Conservation (phyloP, 2,888 invertebrate genomes). For the Hemistola chrysoprasaria region DNA sequence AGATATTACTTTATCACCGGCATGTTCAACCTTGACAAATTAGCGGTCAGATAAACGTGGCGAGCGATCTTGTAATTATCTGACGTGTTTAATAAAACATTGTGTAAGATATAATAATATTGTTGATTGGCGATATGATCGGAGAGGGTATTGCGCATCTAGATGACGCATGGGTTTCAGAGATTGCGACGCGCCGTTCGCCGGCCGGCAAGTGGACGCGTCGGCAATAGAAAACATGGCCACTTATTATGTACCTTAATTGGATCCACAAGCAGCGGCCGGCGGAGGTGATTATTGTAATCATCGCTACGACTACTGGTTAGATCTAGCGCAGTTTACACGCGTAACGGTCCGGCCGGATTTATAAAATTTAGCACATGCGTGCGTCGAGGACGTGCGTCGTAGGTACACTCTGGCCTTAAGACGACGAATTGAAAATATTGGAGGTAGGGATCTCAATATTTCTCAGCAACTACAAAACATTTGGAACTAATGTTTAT, state of each 20-base stretch:
- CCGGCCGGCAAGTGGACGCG: slow-evolving; percentile 27
- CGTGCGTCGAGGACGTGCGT: slow-evolving; percentile 41
- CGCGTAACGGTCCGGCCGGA: slow-evolving; percentile 48
- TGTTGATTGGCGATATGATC: slow-evolving; percentile 31
- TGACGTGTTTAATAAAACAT: slow-evolving; percentile 36
- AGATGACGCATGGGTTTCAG: slow-evolving; percentile 28
- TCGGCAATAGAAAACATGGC: slow-evolving; percentile 27
- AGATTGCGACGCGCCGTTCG: slow-evolving; percentile 28
- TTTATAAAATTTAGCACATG: slow-evolving; percentile 48
- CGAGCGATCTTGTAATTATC: slow-evolving; percentile 46
- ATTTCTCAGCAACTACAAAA: too few species aligned
- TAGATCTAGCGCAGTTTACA: slow-evolving; percentile 39
- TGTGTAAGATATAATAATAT: slow-evolving; percentile 18
- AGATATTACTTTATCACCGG: slow-evolving; percentile 21
- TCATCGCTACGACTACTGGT: slow-evolving; percentile 44
- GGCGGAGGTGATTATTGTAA: slow-evolving; percentile 44
- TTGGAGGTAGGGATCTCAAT: too few species aligned
- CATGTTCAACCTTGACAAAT: slow-evolving; percentile 36
- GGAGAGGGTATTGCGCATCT: slow-evolving; percentile 34
- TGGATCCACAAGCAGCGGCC: slow-evolving; percentile 29
- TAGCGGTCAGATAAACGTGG: slow-evolving; percentile 43
- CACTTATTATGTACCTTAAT: slow-evolving; percentile 25
- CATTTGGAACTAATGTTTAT: too few species aligned
- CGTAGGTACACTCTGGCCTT: slow-evolving; percentile 29
- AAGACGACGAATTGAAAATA: too few species aligned